Base-by-base conservation (phyloP, 1,140 invertebrate species). In the Philopotamus ludificatus region DNA sequence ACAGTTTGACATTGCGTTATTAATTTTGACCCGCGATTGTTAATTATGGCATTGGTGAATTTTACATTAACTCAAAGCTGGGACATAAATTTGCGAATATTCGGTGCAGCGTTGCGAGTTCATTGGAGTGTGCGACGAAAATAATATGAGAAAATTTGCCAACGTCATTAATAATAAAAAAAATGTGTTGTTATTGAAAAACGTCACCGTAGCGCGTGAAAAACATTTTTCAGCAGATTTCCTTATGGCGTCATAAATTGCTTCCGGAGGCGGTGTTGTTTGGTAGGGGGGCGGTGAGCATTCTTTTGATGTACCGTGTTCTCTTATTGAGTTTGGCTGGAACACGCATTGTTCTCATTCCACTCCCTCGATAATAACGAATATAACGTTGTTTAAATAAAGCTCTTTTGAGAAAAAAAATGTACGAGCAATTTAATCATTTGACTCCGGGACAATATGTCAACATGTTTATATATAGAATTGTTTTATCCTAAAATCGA, bases 211-310 rank as follows among this genome's bases (percentile, higher is more conserved):
- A 18, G 28, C 7, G 12, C 25, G 47, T 60, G 23, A 15, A 9
- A 2, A 2, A 26, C 21, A 26, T 25, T 54, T 41, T 41, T 57
- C 42, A 21, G 47, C 42, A 44, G 57, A 47, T 60, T 60, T 60
- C 47, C 45, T 60, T 60, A 60, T 60, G 28, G 42, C 25, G 57
- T 42, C 23, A 60, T 60, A 60, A 60, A 60, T 60, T 60, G 47
- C 22, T 26, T 44, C 16, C 55, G 22, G 41, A 25, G 9, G 8
- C 12, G 21, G 57, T 60, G 41, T 2, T 47, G 16, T 26, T 47
- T 21, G 42, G 20, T 4, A 15, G n/a, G 4, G 4, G 39, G 42
- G 57, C 18, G 42, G 21, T 60, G 28, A 60, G n/a, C 47, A 47
- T 60, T 60, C 39, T 60, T 60, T 60, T 47, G 57, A 47, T 18